Conservation (phyloP, 2,113 vertebrate genomes). For the Paratilapia polleni region DNA sequence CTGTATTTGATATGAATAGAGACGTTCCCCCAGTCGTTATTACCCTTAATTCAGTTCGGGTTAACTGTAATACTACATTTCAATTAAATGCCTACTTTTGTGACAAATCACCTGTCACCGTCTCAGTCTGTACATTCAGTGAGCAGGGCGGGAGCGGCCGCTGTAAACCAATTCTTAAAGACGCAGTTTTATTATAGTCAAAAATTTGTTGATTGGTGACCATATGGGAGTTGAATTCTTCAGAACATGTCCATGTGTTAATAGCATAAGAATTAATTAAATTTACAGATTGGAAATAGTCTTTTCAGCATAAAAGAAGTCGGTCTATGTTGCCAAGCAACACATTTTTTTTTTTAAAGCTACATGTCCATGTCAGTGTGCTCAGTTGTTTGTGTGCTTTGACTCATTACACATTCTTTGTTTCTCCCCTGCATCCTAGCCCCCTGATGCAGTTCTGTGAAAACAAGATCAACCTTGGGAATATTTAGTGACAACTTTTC, state of each 20-base stretch:
- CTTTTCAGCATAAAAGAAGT: neutral
- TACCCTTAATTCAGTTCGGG: neutral
- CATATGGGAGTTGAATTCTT: neutral
- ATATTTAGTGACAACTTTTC: constrained; percentile 43
- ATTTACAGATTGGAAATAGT: neutral
- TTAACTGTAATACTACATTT: neutral
- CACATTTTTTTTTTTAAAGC: constrained; percentile 5
- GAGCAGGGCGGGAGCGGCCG: constrained; percentile 14
- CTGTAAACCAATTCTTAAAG: neutral
- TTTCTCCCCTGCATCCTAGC: constrained; percentile 35
- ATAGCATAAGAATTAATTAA: neutral
- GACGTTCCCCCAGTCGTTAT: no score
- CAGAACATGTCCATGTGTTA: neutral
- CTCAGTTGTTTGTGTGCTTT: neutral
- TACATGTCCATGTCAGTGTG: neutral
- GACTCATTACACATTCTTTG: constrained; percentile 28
- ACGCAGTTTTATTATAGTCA: neutral
- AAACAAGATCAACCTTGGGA: constrained; percentile 46
- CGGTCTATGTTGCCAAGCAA: constrained; percentile 50
- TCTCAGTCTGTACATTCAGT: neutral
- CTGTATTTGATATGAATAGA: no score
- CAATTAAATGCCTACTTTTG: neutral
- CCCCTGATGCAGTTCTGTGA: constrained; percentile 38
- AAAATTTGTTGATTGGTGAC: rapidly evolving
- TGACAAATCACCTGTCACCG: neutral